Conservation (phyloP, 2,113 vertebrate species). For the Haliaeetus leucogaster region DNA sequence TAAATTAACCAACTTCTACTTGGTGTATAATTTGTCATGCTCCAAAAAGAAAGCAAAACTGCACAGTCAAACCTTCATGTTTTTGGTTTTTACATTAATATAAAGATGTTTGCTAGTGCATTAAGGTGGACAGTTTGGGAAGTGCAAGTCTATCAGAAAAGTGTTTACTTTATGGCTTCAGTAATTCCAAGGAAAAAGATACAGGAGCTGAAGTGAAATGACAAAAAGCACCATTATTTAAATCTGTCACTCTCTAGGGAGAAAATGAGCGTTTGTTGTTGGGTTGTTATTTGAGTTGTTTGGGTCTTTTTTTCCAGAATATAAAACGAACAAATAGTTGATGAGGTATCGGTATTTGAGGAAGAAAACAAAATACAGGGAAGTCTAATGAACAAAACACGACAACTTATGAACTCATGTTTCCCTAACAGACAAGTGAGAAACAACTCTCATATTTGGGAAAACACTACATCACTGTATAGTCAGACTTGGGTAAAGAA, state of each 20-base stretch:
- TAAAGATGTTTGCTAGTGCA: not conserved
- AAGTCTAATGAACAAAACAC: not conserved
- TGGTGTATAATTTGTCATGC: not conserved
- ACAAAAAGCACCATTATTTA: not conserved
- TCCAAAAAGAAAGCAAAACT: constrained; percentile 14
- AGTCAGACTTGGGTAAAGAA: not conserved
- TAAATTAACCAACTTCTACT: constrained; percentile 4
- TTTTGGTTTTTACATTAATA: not conserved
- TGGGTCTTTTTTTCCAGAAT: not conserved
- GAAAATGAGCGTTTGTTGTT: not conserved
- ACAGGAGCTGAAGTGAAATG: not conserved
- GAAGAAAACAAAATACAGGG: constrained; percentile 15
- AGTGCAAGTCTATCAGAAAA: not conserved
- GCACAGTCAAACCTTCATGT: not conserved
- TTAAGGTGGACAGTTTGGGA: not conserved
- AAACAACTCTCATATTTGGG: not conserved
- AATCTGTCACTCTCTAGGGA: not conserved
- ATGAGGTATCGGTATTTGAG: not conserved
- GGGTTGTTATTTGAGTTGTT: not conserved
- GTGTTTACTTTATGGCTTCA: not conserved
- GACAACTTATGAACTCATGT: not conserved
- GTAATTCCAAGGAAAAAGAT: not conserved
- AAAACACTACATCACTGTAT: not conserved
- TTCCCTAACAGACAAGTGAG: not conserved
- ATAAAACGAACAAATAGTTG: not conserved